Base-by-base conservation (phyloP, 2,888 invertebrate genomes). In the Callimorpha dominula region DNA sequence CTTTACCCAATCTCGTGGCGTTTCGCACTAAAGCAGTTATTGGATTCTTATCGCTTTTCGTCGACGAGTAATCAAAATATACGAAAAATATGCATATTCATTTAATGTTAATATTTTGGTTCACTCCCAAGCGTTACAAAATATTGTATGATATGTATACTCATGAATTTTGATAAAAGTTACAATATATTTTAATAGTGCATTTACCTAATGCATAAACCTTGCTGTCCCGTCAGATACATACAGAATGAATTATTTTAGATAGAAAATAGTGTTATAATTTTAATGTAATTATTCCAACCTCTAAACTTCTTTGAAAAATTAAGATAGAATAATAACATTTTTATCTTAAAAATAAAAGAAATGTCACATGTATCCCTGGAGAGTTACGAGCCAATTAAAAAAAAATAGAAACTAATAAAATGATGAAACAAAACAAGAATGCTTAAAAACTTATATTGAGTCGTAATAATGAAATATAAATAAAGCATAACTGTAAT, bases 11-110 rank as follows among this genome's bases (percentile, higher is more conserved):
- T 81, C 80, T 79, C 76, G 76, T 76, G 77, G 68, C 72, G 73
- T 78, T 83, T 81, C 78, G 80, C 81, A 84, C 85, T 88, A 86
- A 90, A 90, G 75, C 81, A 81, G 86, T 89, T 92, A 92, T 93
- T 90, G 89, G 86, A 85, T 91, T 88, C 87, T 93, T 93, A 93
- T 93, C 93, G 89, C 74, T 80, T 84, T 85, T 81, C 80, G 71
- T 68, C 72, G 75, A 76, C 76, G 71, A 73, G 69, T 78, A 78
- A 72, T 81, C 77, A 78, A 84, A 84, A 82, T 79, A 74, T 76
- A 79, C 72, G 69, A 67, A 78, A 75, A 79, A 57, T 49, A 15
- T 50, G 72, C 68, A 72, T 79, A 78, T 81, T 78, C 72, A 78
- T 80, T 77, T 76, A 68, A 78, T 78, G 78, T 78, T 76, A 82